Evolutionary conservation across 2,113 vertebrate genomes (phyloP).

Genomic region (Dromiciops gliroides): DNA sequence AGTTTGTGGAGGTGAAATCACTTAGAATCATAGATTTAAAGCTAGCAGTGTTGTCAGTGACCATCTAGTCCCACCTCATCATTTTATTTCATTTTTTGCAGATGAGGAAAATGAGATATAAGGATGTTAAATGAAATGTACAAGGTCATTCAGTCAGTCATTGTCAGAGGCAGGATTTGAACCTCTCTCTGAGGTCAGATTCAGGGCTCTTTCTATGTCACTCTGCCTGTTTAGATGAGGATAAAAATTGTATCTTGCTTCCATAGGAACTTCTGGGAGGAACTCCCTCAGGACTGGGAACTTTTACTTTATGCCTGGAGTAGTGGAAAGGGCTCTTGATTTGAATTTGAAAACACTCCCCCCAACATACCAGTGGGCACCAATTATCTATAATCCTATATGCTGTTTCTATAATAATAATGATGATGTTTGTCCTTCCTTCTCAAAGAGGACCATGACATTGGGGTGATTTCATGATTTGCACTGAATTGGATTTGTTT

Average conservation of each 20-base stretch:
- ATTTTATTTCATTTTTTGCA: neutral
- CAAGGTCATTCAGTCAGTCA: neutral
- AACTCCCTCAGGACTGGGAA: neutral
- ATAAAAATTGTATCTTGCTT: neutral
- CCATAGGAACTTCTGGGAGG: constrained; percentile 35
- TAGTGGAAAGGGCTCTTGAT: neutral
- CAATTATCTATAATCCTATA: neutral
- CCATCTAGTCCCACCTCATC: neutral
- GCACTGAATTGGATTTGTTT: too few relatives aligned
- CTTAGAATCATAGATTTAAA: neutral
- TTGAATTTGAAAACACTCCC: neutral
- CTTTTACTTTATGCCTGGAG: neutral
- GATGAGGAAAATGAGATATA: neutral
- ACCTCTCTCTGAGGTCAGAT: neutral
- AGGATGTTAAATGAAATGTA: neutral
- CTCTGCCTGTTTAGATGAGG: neutral
- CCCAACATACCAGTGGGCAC: neutral
- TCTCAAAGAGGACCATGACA: too few relatives aligned
- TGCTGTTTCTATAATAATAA: neutral
- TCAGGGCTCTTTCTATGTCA: neutral
- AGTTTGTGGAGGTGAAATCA: neutral
- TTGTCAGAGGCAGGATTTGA: neutral
- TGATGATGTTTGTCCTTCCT: too few relatives aligned
- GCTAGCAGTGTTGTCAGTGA: neutral
- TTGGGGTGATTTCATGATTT: too few relatives aligned